phyloP scores from a whole-genome alignment of 2,113 vertebrate species.

The Meles meles region DNA sequence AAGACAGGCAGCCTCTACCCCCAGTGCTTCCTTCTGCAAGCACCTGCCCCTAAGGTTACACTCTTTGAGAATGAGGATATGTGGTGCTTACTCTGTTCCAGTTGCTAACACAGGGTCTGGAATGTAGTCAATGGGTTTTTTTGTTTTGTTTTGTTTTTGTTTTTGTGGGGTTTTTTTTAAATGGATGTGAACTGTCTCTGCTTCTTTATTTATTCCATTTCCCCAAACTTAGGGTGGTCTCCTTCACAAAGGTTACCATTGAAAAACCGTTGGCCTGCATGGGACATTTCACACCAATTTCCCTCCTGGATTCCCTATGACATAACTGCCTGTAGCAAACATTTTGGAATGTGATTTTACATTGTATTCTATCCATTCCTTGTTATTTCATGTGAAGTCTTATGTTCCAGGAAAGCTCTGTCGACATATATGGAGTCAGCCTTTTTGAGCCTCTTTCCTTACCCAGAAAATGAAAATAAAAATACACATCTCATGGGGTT shows the following conservation, averaged over 20 bases:
- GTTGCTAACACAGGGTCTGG: not conserved
- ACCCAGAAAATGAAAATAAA: not conserved
- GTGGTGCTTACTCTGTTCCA: not conserved
- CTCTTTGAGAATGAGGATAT: not conserved
- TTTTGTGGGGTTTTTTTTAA: not conserved
- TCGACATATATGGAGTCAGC: not conserved
- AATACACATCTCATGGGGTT: not conserved
- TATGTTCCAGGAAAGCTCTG: not conserved
- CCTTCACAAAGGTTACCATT: not conserved
- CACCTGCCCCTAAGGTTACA: accelerated
- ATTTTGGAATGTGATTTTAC: not conserved
- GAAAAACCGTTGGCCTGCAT: not conserved
- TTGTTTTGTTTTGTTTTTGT: not conserved
- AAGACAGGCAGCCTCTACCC: not conserved
- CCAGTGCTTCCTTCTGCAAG: not conserved
- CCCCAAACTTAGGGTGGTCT: not conserved
- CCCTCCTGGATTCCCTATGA: not conserved
- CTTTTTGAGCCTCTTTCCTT: not conserved
- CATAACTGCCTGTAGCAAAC: not conserved
- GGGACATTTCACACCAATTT: not conserved
- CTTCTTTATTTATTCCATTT: not conserved
- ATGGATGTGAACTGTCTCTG: not conserved
- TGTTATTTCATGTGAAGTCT: no score
- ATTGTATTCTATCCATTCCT: not conserved
- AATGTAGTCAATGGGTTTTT: not conserved